These are phyloP conservation scores for Lontra canadensis DNA, from an alignment of 2,113 vertebrate genomes.

Conservation along the genomic window DNA sequence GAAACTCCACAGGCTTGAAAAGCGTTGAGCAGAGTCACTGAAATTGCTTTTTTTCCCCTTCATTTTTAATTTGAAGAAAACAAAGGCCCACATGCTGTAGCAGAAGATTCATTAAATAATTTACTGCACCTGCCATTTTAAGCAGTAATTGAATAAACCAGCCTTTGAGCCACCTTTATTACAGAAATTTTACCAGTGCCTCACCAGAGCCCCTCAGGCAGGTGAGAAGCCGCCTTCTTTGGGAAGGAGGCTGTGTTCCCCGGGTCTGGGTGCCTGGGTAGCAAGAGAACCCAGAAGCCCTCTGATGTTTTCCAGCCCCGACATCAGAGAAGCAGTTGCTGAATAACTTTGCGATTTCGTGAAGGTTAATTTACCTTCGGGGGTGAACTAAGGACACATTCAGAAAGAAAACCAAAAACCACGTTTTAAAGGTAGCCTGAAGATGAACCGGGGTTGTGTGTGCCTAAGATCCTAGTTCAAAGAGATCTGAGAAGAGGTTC, in stretches of 20 bases:
- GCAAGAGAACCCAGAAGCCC: conserved; percentile 41
- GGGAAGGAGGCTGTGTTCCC: too few relatives aligned
- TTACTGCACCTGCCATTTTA: conserved; percentile 41
- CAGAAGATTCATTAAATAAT: conserved; percentile 50
- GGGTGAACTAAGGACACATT: conserved; percentile 64
- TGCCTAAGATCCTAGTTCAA: neutral
- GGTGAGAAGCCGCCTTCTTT: neutral
- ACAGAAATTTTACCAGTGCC: neutral
- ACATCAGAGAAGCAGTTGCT: conserved; percentile 64
- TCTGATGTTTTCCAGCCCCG: conserved; percentile 52
- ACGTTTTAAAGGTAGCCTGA: conserved; percentile 65
- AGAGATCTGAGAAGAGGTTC: neutral
- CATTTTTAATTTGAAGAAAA: conserved; percentile 46
- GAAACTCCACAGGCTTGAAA: neutral
- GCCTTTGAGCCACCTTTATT: neutral
- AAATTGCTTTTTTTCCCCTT: neutral
- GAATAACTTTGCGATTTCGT: conserved; percentile 76
- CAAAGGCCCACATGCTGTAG: neutral
- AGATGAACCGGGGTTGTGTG: conserved; percentile 22
- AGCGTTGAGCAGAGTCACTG: neutral
- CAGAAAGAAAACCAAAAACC: conserved; percentile 62
- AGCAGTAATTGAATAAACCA: conserved; percentile 52
- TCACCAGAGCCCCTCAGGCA: neutral
- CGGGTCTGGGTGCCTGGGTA: too few relatives aligned
- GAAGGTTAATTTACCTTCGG: conserved; percentile 73